Base-by-base conservation (phyloP, 2,888 invertebrate species). In the Prosopocoilus inquinatus region DNA sequence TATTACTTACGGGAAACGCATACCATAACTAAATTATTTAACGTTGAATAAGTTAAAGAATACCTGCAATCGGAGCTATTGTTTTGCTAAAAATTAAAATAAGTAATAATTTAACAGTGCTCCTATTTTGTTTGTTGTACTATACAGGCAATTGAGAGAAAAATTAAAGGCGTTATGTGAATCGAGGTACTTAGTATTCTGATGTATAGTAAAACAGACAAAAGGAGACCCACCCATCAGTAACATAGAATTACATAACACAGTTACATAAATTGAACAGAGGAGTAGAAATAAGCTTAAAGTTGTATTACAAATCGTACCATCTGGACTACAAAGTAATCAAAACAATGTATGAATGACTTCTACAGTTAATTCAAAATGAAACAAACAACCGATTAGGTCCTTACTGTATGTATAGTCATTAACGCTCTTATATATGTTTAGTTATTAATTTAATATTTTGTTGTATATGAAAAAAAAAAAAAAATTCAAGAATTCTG, bases 31-130 rank as follows among this genome's bases (percentile, higher is more conserved):
- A 28, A 28, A 28, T 28, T 28, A 28, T 28, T 28, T 28, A 28
- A 28, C 20, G 20, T 28, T 28, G 20, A 28, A 28, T 28, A 28
- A 28, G 20, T 28, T 28, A 28, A 28, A 28, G 20, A 28, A 28
- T 41, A 43, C 43, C 53, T 47, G 53, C 53, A 41, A 32, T 49
- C n/a, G 47, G 53, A 53, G 53, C 53, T 53, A 36, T 36, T 41
- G 38, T 45, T 51, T 45, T 51, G 20, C 51, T 45, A 44, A 50
- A 43, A 43, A 41, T 50, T 41, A n/a, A 36, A 45, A 50, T 20
- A 34, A 2, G 36, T n/a, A 28, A 12, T 20, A 5, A 7, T 11
- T 34, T 9, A 35, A 9, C 16, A 9, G 35, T 51, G 51, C 51
- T 44, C 51, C 51, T 32, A 45, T 16, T 33, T 32, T 45, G 11